phyloP scores from a whole-genome alignment of 2,797 vertebrate species.

The Heterohyrax brucei region DNA sequence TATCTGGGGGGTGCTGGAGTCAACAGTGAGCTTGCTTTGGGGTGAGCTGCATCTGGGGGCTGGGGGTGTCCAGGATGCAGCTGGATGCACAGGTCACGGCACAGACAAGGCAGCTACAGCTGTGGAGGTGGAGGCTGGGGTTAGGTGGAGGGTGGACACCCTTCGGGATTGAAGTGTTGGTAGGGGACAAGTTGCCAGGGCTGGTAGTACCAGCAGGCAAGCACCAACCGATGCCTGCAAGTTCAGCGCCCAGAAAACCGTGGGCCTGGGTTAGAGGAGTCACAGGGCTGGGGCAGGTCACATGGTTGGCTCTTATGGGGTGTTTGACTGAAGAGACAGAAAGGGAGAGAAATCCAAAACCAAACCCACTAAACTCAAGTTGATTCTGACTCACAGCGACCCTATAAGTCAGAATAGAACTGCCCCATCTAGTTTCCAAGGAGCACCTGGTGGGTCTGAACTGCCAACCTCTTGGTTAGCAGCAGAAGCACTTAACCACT shows the following conservation, averaged over 20 bases:
- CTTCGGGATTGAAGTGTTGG: not conserved
- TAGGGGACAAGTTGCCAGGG: not conserved
- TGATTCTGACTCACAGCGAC: too few species aligned
- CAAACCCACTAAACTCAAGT: too few species aligned
- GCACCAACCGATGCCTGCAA: rapidly evolving
- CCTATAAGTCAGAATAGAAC: too few species aligned
- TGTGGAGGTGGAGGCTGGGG: not conserved
- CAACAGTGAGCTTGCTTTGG: not conserved
- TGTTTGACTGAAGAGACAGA: not conserved
- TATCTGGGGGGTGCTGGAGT: not conserved
- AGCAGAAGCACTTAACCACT: too few species aligned
- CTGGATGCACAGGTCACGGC: not conserved
- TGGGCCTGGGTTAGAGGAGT: not conserved
- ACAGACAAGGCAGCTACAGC: not conserved
- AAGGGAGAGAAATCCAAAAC: not conserved
- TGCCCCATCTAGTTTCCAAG: too few species aligned
- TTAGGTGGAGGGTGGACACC: not conserved
- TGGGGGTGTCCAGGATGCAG: not conserved
- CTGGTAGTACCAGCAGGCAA: not conserved
- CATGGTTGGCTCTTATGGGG: not conserved
- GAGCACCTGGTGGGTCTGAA: too few species aligned
- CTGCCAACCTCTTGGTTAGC: too few species aligned
- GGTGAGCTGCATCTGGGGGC: not conserved
- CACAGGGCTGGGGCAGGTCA: not conserved
- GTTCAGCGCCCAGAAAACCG: not conserved